phyloP scores from a whole-genome alignment of 2,888 invertebrate genomes.

The Tetanocera ferruginea region DNA sequence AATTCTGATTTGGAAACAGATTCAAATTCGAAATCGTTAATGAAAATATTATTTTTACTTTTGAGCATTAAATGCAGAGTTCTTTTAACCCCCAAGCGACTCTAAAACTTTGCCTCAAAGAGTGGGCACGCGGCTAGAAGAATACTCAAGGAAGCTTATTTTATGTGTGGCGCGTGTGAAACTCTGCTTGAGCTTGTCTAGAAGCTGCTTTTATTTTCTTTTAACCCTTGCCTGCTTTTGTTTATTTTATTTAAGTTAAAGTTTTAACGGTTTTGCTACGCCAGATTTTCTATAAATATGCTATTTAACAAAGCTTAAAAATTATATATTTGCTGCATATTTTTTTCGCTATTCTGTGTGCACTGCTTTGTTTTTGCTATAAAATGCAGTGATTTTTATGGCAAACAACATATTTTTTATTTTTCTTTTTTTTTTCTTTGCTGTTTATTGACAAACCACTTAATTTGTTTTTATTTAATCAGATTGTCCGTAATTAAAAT shows the following conservation, averaged over 20 bases:
- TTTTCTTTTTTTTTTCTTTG: not conserved
- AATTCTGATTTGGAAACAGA: constrained; percentile 16
- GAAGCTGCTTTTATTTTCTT: constrained; percentile 41
- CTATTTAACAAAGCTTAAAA: too few relatives aligned
- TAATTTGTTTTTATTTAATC: constrained; percentile 65
- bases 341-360: not conserved
- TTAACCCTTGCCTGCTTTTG: constrained; percentile 41
- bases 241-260: constrained; percentile 21
- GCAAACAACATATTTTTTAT: not conserved
- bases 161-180: not conserved
- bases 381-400: not conserved
- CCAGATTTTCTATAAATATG: not conserved
- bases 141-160: not conserved
- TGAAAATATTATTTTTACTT: constrained; percentile 65
- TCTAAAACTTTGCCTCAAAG: too few relatives aligned
- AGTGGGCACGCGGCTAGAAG: too few relatives aligned
- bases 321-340: not conserved
- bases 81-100: not conserved
- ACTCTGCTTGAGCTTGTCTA: constrained; percentile 11
- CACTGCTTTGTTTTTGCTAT: not conserved
- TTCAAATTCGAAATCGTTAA: constrained; percentile 47
- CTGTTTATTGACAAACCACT: constrained; percentile 66
- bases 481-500: constrained; percentile 54
- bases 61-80: constrained; percentile 51
- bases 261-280: constrained; percentile 16